A percentile compares a stretch with the other conserved stretches of the same genome.
Conservation (phyloP, 2,888 invertebrate species). For the Phaedon cochleariae region DNA sequence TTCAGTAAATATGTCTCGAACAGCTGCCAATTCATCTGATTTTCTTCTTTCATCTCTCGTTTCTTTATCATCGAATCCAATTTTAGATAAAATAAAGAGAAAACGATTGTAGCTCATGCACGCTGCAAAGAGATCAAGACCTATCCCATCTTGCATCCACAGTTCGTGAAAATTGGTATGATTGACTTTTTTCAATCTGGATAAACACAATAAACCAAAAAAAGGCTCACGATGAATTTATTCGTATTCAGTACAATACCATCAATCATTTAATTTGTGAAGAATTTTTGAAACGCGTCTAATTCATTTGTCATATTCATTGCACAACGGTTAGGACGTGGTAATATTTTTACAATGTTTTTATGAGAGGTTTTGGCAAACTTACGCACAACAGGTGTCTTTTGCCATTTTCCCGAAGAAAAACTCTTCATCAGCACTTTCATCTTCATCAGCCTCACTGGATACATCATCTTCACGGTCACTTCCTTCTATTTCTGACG, state of each 20-base stretch:
- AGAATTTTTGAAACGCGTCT: constrained; percentile 1
- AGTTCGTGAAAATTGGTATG: constrained; percentile 14
- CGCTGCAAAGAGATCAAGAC: not conserved
- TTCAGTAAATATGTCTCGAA: constrained; percentile 8
- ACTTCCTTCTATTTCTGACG: constrained; percentile 18
- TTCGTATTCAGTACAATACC: constrained; percentile 3
- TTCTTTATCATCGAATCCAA: constrained; percentile 14
- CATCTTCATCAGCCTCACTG: too few relatives aligned
- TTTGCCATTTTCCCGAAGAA: constrained; percentile 14
- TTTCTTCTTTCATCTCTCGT: not conserved
- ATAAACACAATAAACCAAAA: constrained; percentile 4
- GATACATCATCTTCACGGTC: too few relatives aligned
- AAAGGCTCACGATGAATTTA: constrained; percentile 3
- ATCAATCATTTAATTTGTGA: constrained; percentile 1
- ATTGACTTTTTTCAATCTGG: constrained; percentile 14
- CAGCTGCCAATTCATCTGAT: constrained; percentile 14
- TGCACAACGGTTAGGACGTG: not conserved
- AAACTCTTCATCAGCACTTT: constrained; percentile 13
- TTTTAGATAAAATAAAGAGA: constrained; percentile 15
- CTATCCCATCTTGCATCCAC: constrained; percentile 10
- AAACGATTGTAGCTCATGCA: constrained; percentile 19
- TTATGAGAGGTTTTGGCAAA: constrained; percentile 20
- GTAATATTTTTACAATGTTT: constrained; percentile 19
- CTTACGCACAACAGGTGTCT: constrained; percentile 19
- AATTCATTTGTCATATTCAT: constrained; percentile 4